phyloP scores from a whole-genome alignment of 1,140 invertebrate species.

The Pseudomyrmex dendroicus region DNA sequence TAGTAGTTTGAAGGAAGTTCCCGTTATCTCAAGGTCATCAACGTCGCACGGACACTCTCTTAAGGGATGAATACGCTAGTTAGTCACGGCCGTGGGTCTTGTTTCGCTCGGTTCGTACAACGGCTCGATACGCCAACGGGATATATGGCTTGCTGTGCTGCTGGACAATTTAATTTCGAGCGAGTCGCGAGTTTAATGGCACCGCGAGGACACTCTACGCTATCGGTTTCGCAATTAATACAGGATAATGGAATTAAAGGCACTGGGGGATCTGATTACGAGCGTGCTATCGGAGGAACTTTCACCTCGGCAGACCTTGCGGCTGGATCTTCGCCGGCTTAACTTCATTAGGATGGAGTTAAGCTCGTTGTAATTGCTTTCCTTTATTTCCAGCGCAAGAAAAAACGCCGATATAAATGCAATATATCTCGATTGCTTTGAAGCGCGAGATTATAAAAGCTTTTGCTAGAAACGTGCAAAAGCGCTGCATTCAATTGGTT shows the following conservation, averaged over 20 bases:
- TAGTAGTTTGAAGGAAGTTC: conserved; percentile 29
- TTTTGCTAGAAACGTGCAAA: background rate
- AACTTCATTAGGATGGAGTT: conserved; percentile 44
- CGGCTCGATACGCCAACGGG: background rate
- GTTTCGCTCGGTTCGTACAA: conserved; percentile 20
- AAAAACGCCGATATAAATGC: background rate
- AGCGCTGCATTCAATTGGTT: background rate
- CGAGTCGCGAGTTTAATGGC: conserved; percentile 47
- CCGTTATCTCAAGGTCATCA: conserved; percentile 68
- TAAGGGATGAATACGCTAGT: conserved; percentile 59
- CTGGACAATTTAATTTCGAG: conserved; percentile 52
- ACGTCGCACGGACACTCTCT: conserved; percentile 58
- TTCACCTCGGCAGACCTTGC: conserved; percentile 10
- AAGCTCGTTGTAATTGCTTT: conserved; percentile 39
- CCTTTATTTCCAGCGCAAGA: conserved; percentile 9
- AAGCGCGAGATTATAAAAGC: background rate
- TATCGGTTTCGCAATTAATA: conserved; percentile 60
- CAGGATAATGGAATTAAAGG: conserved; percentile 55
- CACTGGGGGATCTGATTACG: conserved; percentile 54
- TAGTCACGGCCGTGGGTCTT: conserved; percentile 2
- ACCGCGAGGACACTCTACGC: conserved; percentile 40
- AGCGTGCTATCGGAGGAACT: conserved; percentile 34
- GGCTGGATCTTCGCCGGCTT: conserved; percentile 23
- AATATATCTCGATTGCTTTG: conserved; percentile 14
- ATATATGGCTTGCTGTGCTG: conserved; percentile 16